A percentile compares a stretch with the other conserved stretches of the same genome.
Evolutionary conservation across 2,888 invertebrate species (phyloP).

Genomic region (Pemphredon lugubris): DNA sequence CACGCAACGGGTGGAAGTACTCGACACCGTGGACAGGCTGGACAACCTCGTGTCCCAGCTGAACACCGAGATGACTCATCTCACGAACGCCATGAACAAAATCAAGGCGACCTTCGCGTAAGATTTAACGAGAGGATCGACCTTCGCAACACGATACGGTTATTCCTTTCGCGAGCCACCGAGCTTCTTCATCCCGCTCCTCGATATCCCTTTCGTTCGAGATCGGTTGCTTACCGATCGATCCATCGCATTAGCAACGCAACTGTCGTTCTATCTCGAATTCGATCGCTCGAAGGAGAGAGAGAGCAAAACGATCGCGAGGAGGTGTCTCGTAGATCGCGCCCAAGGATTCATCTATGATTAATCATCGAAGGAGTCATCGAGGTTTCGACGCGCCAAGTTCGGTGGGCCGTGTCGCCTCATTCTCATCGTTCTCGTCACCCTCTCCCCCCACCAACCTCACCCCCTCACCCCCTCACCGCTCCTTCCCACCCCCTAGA

Average conservation of each 20-base stretch:
- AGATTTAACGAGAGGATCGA: slow-evolving; percentile 46
- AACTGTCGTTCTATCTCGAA: too few relatives aligned
- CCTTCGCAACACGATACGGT: slow-evolving; percentile 32
- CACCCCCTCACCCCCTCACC: too few relatives aligned
- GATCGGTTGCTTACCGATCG: neutral
- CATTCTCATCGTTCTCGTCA: too few relatives aligned
- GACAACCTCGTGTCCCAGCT: slow-evolving; percentile 92
- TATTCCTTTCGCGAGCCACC: slow-evolving; percentile 40
- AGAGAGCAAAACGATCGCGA: too few relatives aligned
- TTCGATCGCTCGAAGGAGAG: too few relatives aligned
- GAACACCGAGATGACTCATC: slow-evolving; percentile 93
- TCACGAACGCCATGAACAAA: slow-evolving; percentile 93
- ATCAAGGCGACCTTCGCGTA: slow-evolving; percentile 86
- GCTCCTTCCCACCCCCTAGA: neutral
- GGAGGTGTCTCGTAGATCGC: too few relatives aligned
- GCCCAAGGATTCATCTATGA: too few relatives aligned
- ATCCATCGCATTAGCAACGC: too few relatives aligned
- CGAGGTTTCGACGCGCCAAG: too few relatives aligned
- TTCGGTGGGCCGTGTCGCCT: too few relatives aligned
- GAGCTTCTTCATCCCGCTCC: slow-evolving; percentile 29
- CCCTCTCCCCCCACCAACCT: too few relatives aligned
- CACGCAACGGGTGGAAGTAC: slow-evolving; percentile 96
- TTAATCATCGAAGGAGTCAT: too few relatives aligned
- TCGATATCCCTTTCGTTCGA: slow-evolving; percentile 2
- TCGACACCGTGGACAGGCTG: slow-evolving; percentile 95